Evolutionary conservation across 2,113 vertebrate species (phyloP).

Genomic region (Cryptotis parvus): DNA sequence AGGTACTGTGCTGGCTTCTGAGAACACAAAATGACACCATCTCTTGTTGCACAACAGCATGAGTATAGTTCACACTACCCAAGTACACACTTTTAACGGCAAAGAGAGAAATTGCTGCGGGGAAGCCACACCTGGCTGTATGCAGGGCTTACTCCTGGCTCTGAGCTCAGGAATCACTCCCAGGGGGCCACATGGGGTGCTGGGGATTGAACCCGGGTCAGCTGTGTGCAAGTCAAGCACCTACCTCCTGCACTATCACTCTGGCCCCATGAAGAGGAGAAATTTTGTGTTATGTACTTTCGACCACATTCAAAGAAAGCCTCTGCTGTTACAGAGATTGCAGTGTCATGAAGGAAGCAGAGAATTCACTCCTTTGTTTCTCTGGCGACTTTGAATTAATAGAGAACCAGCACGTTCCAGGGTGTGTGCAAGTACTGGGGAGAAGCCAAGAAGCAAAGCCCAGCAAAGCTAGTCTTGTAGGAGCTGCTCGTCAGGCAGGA

Average conservation of each 20-base stretch:
- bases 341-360: neutral
- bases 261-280: neutral
- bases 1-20: constrained; percentile 36
- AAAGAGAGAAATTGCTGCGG: no score
- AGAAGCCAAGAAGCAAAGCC: neutral
- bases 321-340: constrained; percentile 19
- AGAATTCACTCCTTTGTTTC: constrained; percentile 1
- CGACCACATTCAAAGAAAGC: neutral
- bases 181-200: no score
- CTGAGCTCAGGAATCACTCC: no score
- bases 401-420: neutral
- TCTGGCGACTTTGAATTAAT: constrained; percentile 44
- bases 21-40: neutral
- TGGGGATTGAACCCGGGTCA: no score
- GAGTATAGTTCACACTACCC: neutral
- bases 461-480: neutral
- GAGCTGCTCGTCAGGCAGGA: no score
- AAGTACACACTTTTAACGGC: neutral
- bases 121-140: no score
- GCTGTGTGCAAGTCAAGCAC: no score
- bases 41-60: neutral
- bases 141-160: no score
- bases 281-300: neutral
- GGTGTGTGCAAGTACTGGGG: neutral
- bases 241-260: no score